A percentile compares a stretch with the other conserved stretches of the same genome.
Conservation (phyloP, 2,113 vertebrate genomes). For the Nanorana parkeri region DNA sequence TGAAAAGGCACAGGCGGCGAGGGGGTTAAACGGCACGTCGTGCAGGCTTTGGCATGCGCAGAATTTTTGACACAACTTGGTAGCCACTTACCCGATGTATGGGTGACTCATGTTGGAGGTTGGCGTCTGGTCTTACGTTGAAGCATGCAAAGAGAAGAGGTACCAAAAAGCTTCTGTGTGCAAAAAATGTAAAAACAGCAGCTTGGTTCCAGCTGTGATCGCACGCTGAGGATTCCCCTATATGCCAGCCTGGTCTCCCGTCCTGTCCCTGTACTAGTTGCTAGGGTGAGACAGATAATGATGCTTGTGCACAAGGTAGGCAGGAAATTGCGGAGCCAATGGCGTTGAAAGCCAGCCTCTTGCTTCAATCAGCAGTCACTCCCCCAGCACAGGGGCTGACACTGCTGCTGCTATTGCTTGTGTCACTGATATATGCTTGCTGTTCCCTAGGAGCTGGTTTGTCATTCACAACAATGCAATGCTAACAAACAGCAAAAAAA, state of each 20-base stretch:
- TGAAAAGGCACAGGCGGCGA: no score
- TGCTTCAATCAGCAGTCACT: neutral
- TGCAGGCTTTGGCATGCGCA: no score
- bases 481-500: slow-evolving; percentile 2
- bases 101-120: slow-evolving; percentile 79
- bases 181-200: neutral
- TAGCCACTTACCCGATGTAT: slow-evolving; percentile 76
- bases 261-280: slow-evolving; percentile 69
- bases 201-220: neutral
- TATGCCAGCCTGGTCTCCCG: neutral
- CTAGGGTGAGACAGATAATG: slow-evolving; percentile 78
- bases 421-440: slow-evolving; percentile 26
- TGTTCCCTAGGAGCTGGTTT: slow-evolving; percentile 54
- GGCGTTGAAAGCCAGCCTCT: neutral
- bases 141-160: neutral
- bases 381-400: slow-evolving; percentile 9
- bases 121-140: slow-evolving; percentile 33
- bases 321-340: slow-evolving; percentile 36
- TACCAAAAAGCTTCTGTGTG: neutral
- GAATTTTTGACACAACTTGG: neutral
- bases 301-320: slow-evolving; percentile 63
- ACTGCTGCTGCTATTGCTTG: neutral
- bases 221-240: slow-evolving; percentile 50
- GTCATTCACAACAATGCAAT: slow-evolving; percentile 18
- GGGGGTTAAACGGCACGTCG: no score